phyloP scores from a whole-genome alignment of 2,888 invertebrate genomes.

The Xestia c-nigrum region DNA sequence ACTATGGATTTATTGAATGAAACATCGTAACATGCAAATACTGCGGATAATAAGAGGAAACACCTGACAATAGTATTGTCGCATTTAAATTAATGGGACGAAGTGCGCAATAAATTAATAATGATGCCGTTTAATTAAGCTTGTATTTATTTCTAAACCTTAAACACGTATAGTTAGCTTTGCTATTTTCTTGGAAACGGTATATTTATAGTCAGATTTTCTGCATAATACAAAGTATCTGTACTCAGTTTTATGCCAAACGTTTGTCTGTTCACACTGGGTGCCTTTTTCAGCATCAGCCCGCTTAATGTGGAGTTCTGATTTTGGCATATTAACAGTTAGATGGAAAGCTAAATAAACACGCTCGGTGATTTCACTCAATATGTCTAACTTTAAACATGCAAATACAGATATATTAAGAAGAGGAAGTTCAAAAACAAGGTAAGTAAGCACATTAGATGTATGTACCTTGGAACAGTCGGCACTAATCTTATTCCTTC shows the following conservation, averaged over 20 bases:
- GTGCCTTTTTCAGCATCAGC: slow-evolving; percentile 32
- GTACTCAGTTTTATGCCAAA: background rate
- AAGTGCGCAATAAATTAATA: slow-evolving; percentile 48
- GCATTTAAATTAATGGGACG: slow-evolving; percentile 53
- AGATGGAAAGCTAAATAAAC: slow-evolving; percentile 41
- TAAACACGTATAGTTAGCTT: slow-evolving; percentile 23
- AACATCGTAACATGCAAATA: slow-evolving; percentile 61
- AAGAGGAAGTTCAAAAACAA: slow-evolving; percentile 24
- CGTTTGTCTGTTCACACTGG: slow-evolving; percentile 9
- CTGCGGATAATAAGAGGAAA: slow-evolving; percentile 56
- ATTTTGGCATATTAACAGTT: slow-evolving; percentile 38
- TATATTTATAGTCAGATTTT: slow-evolving; percentile 24
- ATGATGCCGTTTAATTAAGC: slow-evolving; percentile 32
- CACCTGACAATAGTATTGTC: slow-evolving; percentile 56
- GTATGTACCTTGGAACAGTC: background rate
- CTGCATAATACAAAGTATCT: background rate
- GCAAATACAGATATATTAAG: slow-evolving; percentile 30
- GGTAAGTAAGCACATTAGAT: background rate
- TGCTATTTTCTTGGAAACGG: slow-evolving; percentile 23
- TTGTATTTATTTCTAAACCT: slow-evolving; percentile 43
- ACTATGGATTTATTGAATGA: slow-evolving; percentile 60
- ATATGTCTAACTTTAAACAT: slow-evolving; percentile 33
- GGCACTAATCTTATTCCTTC: background rate
- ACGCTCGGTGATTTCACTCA: slow-evolving; percentile 30
- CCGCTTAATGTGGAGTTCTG: slow-evolving; percentile 19